Conservation (phyloP, 1,140 invertebrate species). For the Conopomorpha cramerella region DNA sequence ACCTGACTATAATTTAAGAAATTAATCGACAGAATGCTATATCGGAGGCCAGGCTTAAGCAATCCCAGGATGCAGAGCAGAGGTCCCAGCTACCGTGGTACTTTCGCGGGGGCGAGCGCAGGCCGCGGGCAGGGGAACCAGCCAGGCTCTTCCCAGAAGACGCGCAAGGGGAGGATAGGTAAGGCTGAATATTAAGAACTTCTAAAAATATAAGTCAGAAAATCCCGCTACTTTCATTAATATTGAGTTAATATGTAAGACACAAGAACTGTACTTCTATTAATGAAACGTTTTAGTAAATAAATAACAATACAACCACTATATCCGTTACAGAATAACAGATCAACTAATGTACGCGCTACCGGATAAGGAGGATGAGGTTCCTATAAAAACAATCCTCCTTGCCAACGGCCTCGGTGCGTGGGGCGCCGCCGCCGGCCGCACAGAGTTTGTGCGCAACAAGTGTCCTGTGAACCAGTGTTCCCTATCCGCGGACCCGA, state of each 20-base stretch:
- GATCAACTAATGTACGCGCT: slow-evolving; percentile 80
- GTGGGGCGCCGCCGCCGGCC: slow-evolving; percentile 75
- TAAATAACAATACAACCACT: not conserved
- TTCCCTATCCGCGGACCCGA: slow-evolving; percentile 71
- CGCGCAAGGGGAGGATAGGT: slow-evolving; percentile 42
- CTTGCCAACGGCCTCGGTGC: slow-evolving; percentile 81
- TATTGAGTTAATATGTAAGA: not conserved
- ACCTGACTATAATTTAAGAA: no score
- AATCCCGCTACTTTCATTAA: not conserved
- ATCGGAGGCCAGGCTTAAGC: not conserved
- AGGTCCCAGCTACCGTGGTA: slow-evolving; percentile 62
- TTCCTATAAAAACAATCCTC: slow-evolving; percentile 78
- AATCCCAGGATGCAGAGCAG: slow-evolving; percentile 10
- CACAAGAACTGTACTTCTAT: no score
- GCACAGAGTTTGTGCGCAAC: slow-evolving; percentile 68
- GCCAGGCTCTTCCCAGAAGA: slow-evolving; percentile 67
- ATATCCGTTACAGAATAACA: slow-evolving; percentile 67
- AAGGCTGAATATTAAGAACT: not conserved
- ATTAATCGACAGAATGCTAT: not conserved
- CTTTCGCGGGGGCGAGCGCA: slow-evolving; percentile 62
- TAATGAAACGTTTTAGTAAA: no score
- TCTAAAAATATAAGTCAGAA: not conserved
- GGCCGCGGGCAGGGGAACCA: slow-evolving; percentile 50
- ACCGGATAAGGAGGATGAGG: slow-evolving; percentile 63
- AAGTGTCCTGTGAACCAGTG: slow-evolving; percentile 69